These are phyloP conservation scores for Psilopsiagon aurifrons DNA, from an alignment of 2,113 vertebrate species.

Conservation along the genomic window DNA sequence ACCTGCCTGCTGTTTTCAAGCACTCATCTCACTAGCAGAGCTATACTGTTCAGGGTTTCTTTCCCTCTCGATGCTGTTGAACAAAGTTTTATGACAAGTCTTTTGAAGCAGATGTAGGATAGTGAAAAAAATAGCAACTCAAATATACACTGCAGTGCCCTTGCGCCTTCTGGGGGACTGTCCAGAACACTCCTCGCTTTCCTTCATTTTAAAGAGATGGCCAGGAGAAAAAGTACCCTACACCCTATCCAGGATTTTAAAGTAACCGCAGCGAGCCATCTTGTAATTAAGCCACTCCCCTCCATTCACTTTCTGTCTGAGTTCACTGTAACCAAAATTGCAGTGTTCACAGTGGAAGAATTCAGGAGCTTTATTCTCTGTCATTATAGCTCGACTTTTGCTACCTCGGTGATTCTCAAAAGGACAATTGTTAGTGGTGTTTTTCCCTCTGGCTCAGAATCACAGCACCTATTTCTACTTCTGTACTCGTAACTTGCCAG, in stretches of 20 bases:
- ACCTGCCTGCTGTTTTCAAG: neutral
- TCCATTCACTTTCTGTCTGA: slow-evolving; percentile 39
- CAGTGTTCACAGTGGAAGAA: neutral
- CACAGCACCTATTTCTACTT: slow-evolving; percentile 1
- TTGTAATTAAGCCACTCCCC: slow-evolving; percentile 40
- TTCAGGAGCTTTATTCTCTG: slow-evolving; percentile 15
- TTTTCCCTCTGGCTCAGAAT: neutral
- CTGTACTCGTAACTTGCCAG: neutral
- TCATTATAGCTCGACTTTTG: slow-evolving; percentile 12
- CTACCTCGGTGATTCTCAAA: neutral
- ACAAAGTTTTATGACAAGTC: neutral
- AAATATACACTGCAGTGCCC: neutral
- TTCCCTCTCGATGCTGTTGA: neutral
- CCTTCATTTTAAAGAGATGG: neutral
- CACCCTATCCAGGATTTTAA: neutral
- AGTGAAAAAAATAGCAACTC: neutral
- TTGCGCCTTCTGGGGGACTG: neutral
- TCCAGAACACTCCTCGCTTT: neutral
- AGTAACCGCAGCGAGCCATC: neutral
- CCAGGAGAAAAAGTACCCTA: neutral
- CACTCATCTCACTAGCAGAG: neutral
- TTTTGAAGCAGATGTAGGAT: neutral
- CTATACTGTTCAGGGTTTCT: neutral
- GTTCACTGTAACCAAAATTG: slow-evolving; percentile 35
- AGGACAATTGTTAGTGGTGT: neutral